Conservation (phyloP, 1,140 invertebrate species). For the Euborellia annulipes region DNA sequence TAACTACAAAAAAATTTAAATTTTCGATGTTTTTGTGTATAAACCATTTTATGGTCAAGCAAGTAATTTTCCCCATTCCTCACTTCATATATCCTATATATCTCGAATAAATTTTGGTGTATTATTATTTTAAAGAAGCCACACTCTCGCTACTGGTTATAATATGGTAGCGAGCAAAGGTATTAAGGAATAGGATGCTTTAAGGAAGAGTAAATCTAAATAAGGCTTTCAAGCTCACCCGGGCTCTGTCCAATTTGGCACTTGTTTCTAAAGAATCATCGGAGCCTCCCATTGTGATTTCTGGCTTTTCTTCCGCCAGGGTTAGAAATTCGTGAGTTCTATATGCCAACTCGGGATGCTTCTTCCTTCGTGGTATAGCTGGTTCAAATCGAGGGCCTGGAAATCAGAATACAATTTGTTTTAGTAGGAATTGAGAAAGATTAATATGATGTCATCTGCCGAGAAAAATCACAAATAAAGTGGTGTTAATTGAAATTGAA, state of each 20-base stretch:
- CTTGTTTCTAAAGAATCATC: constrained; percentile 27
- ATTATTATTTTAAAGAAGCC: too few species aligned
- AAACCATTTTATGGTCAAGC: too few species aligned
- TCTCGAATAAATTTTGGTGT: too few species aligned
- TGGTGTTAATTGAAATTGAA: too few species aligned
- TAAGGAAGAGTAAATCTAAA: too few species aligned
- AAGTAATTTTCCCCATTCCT: too few species aligned
- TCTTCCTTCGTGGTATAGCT: constrained; percentile 66
- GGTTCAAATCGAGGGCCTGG: constrained; percentile 50
- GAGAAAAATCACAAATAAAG: too few species aligned
- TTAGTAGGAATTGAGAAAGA: constrained; percentile 10
- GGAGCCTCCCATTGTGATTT: constrained; percentile 22
- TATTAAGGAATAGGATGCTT: not conserved
- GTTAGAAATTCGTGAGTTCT: constrained; percentile 64
- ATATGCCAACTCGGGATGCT: constrained; percentile 71
- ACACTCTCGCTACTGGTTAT: constrained; percentile 2
- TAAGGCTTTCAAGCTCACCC: constrained; percentile 29
- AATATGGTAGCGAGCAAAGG: not conserved
- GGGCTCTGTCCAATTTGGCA: constrained; percentile 34
- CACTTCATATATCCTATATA: too few species aligned
- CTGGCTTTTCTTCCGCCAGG: constrained; percentile 30
- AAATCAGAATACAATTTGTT: too few species aligned
- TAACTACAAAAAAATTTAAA: too few species aligned
- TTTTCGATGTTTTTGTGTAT: too few species aligned
- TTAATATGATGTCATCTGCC: too few species aligned